A percentile compares a stretch with the other conserved stretches of the same genome.
Conservation (phyloP, 2,888 invertebrate species). For the Drosophila subsilvestris region DNA sequence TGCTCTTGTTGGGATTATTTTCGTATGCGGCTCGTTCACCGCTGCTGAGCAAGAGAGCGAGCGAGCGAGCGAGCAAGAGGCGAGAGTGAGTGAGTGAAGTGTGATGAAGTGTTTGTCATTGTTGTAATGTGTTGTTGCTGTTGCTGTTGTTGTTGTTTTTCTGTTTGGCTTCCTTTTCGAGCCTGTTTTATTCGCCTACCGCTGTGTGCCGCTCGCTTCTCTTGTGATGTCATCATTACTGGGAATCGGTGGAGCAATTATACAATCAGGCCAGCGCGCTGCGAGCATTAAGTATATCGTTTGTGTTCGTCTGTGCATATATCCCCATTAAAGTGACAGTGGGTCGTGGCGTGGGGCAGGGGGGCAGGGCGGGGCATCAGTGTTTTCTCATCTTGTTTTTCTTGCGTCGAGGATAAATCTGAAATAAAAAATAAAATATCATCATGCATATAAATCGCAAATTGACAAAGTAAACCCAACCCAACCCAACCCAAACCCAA, state of each 20-base stretch:
- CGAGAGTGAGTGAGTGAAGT: background rate
- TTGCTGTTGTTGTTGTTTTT: slow-evolving; percentile 3
- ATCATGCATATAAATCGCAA: slow-evolving; percentile 35
- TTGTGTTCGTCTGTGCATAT: slow-evolving; percentile 8
- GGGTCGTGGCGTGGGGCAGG: no score
- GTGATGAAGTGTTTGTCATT: slow-evolving; percentile 35
- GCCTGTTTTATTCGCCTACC: slow-evolving; percentile 24
- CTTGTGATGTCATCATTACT: slow-evolving; percentile 46
- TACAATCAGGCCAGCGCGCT: slow-evolving; percentile 31
- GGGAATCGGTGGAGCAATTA: slow-evolving; percentile 45
- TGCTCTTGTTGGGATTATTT: slow-evolving; percentile 29
- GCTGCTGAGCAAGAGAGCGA: background rate
- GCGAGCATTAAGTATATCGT: slow-evolving; percentile 14
- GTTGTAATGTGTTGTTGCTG: slow-evolving; percentile 29
- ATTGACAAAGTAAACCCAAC: slow-evolving; percentile 34
- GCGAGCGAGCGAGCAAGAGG: background rate
- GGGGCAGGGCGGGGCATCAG: background rate
- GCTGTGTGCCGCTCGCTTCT: background rate
- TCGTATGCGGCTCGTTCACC: background rate
- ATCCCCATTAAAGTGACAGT: slow-evolving; percentile 40
- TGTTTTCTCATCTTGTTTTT: slow-evolving; percentile 14
- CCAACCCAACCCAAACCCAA: no score
- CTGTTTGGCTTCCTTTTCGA: slow-evolving; percentile 5
- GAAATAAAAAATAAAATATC: slow-evolving; percentile 17
- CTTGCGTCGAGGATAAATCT: slow-evolving; percentile 30